Conservation (phyloP, 2,888 invertebrate species). For the Pocota personata region DNA sequence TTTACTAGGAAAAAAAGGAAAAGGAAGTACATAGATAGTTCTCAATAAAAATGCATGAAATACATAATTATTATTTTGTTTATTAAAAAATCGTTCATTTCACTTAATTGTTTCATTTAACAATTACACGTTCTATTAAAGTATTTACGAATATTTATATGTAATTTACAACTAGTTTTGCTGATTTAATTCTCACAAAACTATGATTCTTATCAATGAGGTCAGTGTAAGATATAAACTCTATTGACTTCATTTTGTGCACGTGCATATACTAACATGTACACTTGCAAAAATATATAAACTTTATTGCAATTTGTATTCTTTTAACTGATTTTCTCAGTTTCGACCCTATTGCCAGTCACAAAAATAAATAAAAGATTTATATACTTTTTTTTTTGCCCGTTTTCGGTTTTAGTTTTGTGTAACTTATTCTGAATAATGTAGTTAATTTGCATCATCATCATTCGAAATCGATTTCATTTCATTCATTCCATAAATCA, state of each 20-base stretch:
- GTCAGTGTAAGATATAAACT: conserved; percentile 26
- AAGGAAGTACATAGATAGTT: too few species aligned
- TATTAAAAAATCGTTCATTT: conserved; percentile 57
- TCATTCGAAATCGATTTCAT: conserved; percentile 34
- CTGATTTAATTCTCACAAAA: conserved; percentile 20
- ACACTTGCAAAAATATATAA: conserved; percentile 25
- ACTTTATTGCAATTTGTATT: conserved; percentile 22
- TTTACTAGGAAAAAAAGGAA: too few species aligned
- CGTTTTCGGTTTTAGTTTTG: background rate
- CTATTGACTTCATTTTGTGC: conserved; percentile 40
- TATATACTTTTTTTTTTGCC: background rate
- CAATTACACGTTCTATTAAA: conserved; percentile 28
- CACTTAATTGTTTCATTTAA: conserved; percentile 33
- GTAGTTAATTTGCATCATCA: conserved; percentile 24
- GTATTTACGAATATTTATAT: conserved; percentile 35
- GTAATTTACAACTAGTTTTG: conserved; percentile 46
- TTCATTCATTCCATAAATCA: conserved; percentile 51
- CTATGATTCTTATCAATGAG: conserved; percentile 20
- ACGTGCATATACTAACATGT: conserved; percentile 37
- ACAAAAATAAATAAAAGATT: background rate
- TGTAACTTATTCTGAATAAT: conserved; percentile 19
- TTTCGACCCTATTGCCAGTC: too few species aligned
- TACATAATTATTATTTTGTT: conserved; percentile 21
- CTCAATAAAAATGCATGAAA: background rate
- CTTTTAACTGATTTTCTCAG: conserved; percentile 6